Evolutionary conservation across 1,140 invertebrate genomes (phyloP).

Genomic region (Fopius arisanus): DNA sequence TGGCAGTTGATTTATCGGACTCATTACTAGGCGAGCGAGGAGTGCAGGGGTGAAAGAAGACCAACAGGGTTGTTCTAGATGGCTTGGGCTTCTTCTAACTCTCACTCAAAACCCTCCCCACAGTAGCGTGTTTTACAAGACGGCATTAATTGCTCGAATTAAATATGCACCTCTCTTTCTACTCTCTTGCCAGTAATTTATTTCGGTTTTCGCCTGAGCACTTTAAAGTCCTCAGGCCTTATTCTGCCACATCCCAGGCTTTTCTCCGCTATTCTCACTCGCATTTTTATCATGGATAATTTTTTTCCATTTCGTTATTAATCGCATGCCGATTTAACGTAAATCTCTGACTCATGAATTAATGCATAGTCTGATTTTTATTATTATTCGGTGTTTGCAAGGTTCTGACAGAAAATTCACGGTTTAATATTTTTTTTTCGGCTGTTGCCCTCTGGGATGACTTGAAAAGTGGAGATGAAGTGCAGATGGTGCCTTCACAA

Average conservation of each 20-base stretch:
- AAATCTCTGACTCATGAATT: slow-evolving; percentile 44
- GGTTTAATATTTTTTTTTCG: too few species aligned
- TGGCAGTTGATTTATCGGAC: slow-evolving; percentile 66
- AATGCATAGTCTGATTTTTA: neutral
- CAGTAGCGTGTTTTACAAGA: slow-evolving; percentile 66
- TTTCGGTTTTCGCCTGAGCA: slow-evolving; percentile 60
- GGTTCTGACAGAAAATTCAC: too few species aligned
- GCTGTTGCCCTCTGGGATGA: too few species aligned
- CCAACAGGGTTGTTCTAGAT: slow-evolving; percentile 23
- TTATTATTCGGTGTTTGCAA: too few species aligned
- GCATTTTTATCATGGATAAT: slow-evolving; percentile 38
- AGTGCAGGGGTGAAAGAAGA: slow-evolving; percentile 16
- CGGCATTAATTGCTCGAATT: slow-evolving; percentile 67
- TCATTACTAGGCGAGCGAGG: slow-evolving; percentile 56
- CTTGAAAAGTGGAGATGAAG: neutral
- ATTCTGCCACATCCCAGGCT: slow-evolving; percentile 29
- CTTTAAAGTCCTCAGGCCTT: slow-evolving; percentile 54
- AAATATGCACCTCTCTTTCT: slow-evolving; percentile 63
- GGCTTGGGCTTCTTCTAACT: slow-evolving; percentile 22
- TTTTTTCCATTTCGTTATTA: slow-evolving; percentile 45
- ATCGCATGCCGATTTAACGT: slow-evolving; percentile 33
- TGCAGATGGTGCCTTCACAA: neutral
- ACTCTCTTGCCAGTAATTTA: slow-evolving; percentile 56
- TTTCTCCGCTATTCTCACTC: slow-evolving; percentile 31
- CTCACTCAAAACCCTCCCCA: slow-evolving; percentile 28